Conservation (phyloP, 2,888 invertebrate genomes). For the Bombylius major region DNA sequence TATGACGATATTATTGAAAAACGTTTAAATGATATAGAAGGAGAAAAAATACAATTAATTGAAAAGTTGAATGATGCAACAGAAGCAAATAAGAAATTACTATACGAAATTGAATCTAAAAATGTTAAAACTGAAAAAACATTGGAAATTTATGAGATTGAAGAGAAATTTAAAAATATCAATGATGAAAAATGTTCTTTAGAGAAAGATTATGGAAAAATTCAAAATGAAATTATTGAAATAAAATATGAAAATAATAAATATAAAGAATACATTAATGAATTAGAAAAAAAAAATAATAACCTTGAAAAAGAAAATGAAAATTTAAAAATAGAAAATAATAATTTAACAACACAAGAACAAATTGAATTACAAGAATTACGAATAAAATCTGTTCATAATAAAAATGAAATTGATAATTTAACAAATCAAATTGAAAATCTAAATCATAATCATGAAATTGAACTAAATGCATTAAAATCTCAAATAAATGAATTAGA, state of each 20-base stretch:
- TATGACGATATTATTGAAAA: slow-evolving; percentile 49
- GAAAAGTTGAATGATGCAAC: slow-evolving; percentile 30
- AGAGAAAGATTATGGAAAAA: slow-evolving; percentile 47
- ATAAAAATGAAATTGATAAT: slow-evolving; percentile 35
- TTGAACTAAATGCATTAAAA: slow-evolving; percentile 28
- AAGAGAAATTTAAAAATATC: slow-evolving; percentile 28
- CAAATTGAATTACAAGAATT: slow-evolving; percentile 31
- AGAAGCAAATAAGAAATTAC: too few species aligned
- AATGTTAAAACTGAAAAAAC: too few species aligned
- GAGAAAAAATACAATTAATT: slow-evolving; percentile 41
- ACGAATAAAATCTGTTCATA: slow-evolving; percentile 35
- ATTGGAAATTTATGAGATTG: slow-evolving; percentile 38
- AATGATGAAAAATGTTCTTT: slow-evolving; percentile 30
- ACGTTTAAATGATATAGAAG: slow-evolving; percentile 44
- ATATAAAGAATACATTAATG: slow-evolving; percentile 25
- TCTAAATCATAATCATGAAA: slow-evolving; percentile 30
- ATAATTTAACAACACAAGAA: slow-evolving; percentile 31
- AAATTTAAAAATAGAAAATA: slow-evolving; percentile 32
- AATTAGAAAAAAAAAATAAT: slow-evolving; percentile 25
- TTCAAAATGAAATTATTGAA: slow-evolving; percentile 44
- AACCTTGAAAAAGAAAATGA: slow-evolving; percentile 28
- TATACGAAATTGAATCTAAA: too few species aligned
- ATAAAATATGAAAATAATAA: slow-evolving; percentile 40
- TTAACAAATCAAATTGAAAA: slow-evolving; percentile 32
- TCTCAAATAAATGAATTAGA: slow-evolving; percentile 32